Base-by-base conservation (phyloP, 1,140 invertebrate genomes). In the Cecropterus lyciades region DNA sequence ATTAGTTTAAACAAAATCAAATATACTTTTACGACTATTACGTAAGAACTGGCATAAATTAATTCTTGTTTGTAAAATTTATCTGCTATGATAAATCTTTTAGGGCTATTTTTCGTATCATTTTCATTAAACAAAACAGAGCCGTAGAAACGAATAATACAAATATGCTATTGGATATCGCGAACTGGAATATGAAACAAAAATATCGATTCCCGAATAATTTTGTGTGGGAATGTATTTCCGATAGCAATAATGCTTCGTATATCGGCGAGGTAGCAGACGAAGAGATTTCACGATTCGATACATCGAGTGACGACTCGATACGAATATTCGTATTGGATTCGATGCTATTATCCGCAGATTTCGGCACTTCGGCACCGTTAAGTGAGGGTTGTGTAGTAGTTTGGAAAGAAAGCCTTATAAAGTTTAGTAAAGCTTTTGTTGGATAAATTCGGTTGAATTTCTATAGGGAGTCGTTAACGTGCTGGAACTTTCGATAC, bases 221-320 rank as follows among this genome's bases (percentile, higher is more conserved):
- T 59, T 59, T 45, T 13, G 10, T 46, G 42, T 17, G 10, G 1
- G 37, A 56, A 56, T 43, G 53, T 43, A 11, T 57, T 57, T 46
- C 20, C 20, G 55, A 57, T 57, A 45, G 37, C 52, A 53, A 57
- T 57, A 57, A 56, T 56, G 37, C 20, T 57, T n/a, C n/a, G n/a
- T n/a, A 59, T 46, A 24, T 59, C 55, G n/a, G 20, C n/a, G n/a
- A 48, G 37, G 14, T 13, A 5, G 16, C 33, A 16, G 33, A 13
- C 7, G 51, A 37, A 49, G 45, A 62, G 57, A 62, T 62, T 62
- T 62, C 46, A 62, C 57, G 46, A 62, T 10, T 49, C 57, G 57
- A 62, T 62, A 62, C 57, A 62, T 62, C 46, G 57, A 62, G 45
- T n/a, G 37, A 14, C 14, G 37, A 14, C 20, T 20, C 51, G 51